Evolutionary conservation across 2,113 vertebrate genomes (phyloP).

Genomic region (Semicossyphus pulcher): DNA sequence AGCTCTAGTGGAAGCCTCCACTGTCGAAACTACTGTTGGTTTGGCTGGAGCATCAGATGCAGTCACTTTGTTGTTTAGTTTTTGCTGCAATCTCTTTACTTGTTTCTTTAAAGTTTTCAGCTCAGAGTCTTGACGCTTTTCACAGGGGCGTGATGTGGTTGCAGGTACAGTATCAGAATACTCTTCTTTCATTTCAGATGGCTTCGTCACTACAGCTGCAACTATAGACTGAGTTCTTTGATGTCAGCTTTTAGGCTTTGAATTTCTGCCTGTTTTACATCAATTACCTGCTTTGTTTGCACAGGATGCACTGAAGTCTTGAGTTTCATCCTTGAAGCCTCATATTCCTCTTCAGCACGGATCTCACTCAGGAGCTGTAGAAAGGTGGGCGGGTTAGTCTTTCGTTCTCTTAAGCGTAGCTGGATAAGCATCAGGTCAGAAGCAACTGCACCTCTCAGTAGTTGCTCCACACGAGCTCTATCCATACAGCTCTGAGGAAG

Average conservation of each 20-base stretch:
- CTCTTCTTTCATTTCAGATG: neutral
- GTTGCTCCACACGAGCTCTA: neutral
- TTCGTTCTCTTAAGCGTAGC: neutral
- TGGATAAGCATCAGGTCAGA: neutral
- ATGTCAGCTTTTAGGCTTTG: neutral
- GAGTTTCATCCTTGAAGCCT: too few relatives aligned
- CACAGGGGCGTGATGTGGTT: too few relatives aligned
- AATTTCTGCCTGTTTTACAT: neutral
- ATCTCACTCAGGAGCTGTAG: neutral
- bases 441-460: neutral
- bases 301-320: neutral
- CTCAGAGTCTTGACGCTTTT: neutral
- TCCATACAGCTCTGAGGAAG: neutral
- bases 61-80: neutral
- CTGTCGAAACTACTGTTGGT: too few relatives aligned
- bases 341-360: neutral
- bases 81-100: neutral
- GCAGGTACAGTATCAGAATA: neutral
- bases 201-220: neutral
- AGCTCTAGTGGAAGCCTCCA: too few relatives aligned
- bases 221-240: neutral
- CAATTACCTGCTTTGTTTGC: neutral
- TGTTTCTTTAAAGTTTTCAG: neutral
- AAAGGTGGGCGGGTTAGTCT: neutral
- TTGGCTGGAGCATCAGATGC: neutral